Evolutionary conservation across 1,140 invertebrate genomes (phyloP).

Genomic region (Tetraneura akinire): DNA sequence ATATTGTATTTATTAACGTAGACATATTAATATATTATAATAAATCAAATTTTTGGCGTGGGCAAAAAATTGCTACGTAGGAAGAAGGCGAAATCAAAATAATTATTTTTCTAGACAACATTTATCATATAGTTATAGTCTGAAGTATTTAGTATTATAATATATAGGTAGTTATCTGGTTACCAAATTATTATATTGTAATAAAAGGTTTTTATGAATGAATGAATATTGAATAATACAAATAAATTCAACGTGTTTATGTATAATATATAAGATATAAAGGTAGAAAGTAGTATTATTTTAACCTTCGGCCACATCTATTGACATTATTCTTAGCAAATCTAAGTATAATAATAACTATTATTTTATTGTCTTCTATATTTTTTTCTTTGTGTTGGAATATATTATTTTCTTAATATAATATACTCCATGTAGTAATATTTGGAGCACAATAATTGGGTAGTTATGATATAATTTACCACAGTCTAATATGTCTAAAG

Average conservation of each 20-base stretch:
- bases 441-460: slow-evolving; percentile 28
- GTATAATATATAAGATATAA: neutral
- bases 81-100: slow-evolving; percentile 40
- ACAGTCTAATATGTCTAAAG: too few relatives aligned
- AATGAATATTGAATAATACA: slow-evolving; percentile 22
- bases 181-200: slow-evolving; percentile 28
- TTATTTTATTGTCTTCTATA: neutral
- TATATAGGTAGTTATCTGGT: neutral
- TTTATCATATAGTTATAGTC: neutral
- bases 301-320: slow-evolving; percentile 16
- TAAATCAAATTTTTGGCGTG: slow-evolving; percentile 37
- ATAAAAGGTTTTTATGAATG: slow-evolving; percentile 36
- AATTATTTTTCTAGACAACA: slow-evolving; percentile 41
- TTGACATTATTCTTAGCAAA: slow-evolving; percentile 3
- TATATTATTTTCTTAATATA: slow-evolving; percentile 15
- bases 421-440: neutral
- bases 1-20: neutral
- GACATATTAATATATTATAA: slow-evolving; percentile 2
- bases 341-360: too few relatives aligned
- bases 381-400: too few relatives aligned
- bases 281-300: slow-evolving; percentile 4
- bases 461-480: neutral
- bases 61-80: slow-evolving; percentile 20
- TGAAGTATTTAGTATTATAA: too few relatives aligned
- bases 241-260: neutral